Evolutionary conservation across 1,140 invertebrate species (phyloP).

Genomic region (Drosophila baimaii): DNA sequence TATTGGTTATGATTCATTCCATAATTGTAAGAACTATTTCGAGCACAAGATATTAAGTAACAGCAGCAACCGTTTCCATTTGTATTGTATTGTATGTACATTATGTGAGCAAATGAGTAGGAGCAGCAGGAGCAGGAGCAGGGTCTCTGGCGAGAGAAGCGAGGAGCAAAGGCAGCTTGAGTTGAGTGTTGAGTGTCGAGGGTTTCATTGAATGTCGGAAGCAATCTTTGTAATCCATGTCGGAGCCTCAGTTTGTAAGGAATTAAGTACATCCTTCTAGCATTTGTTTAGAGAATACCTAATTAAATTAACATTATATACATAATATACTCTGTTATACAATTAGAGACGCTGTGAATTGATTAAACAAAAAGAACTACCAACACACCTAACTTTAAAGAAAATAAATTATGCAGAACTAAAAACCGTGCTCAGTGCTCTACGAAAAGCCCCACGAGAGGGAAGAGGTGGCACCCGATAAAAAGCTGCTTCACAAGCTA

Average conservation of each 20-base stretch:
- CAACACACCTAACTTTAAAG: constrained; percentile 65
- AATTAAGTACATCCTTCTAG: constrained; percentile 60
- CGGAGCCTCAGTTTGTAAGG: constrained; percentile 45
- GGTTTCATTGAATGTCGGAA: constrained; percentile 30
- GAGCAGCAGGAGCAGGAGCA: constrained; percentile 12
- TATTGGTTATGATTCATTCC: constrained; percentile 72
- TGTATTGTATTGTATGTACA: constrained; percentile 50
- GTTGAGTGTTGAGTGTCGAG: constrained; percentile 18
- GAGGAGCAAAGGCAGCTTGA: constrained; percentile 3
- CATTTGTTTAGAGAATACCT: constrained; percentile 59
- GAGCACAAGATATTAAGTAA: constrained; percentile 58
- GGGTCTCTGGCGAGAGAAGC: constrained; percentile 11
- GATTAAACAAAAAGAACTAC: constrained; percentile 65
- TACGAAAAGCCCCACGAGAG: constrained; percentile 50
- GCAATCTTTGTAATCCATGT: constrained; percentile 39
- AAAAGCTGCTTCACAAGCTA: constrained; percentile 45
- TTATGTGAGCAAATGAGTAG: constrained; percentile 33
- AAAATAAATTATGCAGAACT: constrained; percentile 71
- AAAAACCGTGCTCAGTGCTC: constrained; percentile 47
- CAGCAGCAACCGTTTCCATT: constrained; percentile 16
- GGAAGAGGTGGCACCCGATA: constrained; percentile 45
- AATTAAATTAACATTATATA: constrained; percentile 74
- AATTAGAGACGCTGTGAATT: constrained; percentile 80
- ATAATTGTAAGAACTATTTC: constrained; percentile 62
- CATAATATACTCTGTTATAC: constrained; percentile 71